Evolutionary conservation across 2,797 vertebrate species (phyloP).

Genomic region (Rhinella marina): DNA sequence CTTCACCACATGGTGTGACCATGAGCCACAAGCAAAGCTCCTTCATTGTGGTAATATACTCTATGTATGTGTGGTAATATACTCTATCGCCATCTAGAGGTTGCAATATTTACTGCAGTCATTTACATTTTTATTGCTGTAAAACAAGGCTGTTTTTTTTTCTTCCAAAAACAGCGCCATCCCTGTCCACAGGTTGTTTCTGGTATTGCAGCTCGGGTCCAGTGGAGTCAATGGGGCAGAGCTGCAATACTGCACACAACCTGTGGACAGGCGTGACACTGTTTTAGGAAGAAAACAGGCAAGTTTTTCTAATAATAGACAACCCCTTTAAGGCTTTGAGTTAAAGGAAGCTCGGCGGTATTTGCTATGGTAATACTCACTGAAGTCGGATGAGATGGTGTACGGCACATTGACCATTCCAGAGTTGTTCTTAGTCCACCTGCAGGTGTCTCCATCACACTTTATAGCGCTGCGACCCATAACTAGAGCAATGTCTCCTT

Average conservation of each 20-base stretch:
- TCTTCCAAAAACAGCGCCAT: too few relatives aligned
- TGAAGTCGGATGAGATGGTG: constrained; percentile 69
- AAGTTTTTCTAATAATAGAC: too few relatives aligned
- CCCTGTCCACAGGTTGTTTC: too few relatives aligned
- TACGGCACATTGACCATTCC: constrained; percentile 71
- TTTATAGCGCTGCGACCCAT: constrained; percentile 69
- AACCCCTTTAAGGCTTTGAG: background rate
- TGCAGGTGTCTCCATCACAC: constrained; percentile 65
- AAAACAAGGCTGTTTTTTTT: too few relatives aligned
- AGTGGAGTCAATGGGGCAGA: too few relatives aligned
- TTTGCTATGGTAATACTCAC: constrained; percentile 63
- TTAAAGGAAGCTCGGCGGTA: background rate
- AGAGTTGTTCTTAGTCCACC: constrained; percentile 70
- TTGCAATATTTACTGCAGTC: background rate
- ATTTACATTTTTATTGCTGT: background rate
- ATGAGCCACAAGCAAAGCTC: background rate
- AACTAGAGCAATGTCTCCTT: constrained; percentile 68
- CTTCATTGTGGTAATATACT: background rate
- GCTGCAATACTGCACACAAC: too few relatives aligned
- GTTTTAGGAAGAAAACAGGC: too few relatives aligned
- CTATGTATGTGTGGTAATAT: background rate
- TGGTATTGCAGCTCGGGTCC: too few relatives aligned
- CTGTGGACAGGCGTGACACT: too few relatives aligned
- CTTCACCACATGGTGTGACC: background rate
- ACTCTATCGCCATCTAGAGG: background rate